Base-by-base conservation (phyloP, 2,888 invertebrate species). In the Poecilobothrus nobilitatus region DNA sequence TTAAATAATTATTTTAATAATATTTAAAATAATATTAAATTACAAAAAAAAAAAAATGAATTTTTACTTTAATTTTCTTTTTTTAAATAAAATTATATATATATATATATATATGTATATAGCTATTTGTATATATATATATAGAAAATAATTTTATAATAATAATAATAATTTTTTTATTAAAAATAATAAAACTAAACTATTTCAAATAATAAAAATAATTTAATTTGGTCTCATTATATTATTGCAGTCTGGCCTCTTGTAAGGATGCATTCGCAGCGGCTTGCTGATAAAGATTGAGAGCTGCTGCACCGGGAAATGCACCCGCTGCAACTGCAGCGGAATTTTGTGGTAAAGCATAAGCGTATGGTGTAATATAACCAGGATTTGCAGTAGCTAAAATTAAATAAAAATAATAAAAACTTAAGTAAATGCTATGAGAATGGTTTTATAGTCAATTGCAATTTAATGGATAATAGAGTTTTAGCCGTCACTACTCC, bases 211-310 rank as follows among this genome's bases (percentile, higher is more conserved):
- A 53, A 53, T 53, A 53, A 68, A 66, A 61, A 63, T 66, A 68
- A 64, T 66, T 69, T 67, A 69, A 68, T 69, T 69, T 68, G 63
- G 67, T 67, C 69, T 70, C 64, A 53, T 53, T 15, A 69, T 71
- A 73, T 74, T 74, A 74, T 74, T 74, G 74, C 68, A 74, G 72
- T 70, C 74, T 71, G 70, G 74, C 74, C 72, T 74, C 74, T 70
- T 74, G 74, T 73, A 74, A 67, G 71, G 74, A 73, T 70, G 74
- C 74, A 67, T 72, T 72, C 68, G 72, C 71, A n/a, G 72, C 73
- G 15, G 73, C 71, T 66, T 72, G 72, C 67, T 74, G 74, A 71
- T 74, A 74, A 63, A 72, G 73, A 66, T 71, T 72, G 65, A 72
- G 74, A 66, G 72, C 71, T 27, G 63, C 63, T 63, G 22, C 21